These are phyloP conservation scores for Morbakka virulenta DNA, from an alignment of 30 jellyfish, hydroid and myxozoan genomes.

Conservation along the genomic window DNA sequence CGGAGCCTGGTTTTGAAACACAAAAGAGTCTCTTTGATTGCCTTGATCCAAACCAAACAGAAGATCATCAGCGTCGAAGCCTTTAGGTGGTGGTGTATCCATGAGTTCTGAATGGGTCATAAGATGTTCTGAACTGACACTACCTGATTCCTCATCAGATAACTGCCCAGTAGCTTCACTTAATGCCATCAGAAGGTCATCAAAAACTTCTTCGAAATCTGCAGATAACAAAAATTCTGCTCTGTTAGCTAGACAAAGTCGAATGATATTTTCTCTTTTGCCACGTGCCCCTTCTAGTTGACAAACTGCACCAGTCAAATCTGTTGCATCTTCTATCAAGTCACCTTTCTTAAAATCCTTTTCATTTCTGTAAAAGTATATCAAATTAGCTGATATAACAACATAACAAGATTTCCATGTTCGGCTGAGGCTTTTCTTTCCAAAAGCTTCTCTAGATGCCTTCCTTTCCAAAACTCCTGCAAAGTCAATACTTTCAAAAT, in stretches of 20 bases:
- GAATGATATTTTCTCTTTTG: not conserved
- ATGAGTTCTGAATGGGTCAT: not conserved
- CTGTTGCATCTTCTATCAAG: not conserved
- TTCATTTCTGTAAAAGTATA: constrained; percentile 9
- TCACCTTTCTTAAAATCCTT: not conserved
- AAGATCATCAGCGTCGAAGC: not conserved
- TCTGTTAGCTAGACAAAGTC: constrained; percentile 34
- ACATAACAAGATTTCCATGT: constrained; percentile 40
- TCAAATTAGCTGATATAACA: not conserved
- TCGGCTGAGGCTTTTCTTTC: not conserved
- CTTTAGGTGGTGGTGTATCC: not conserved
- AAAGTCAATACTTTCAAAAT: constrained; percentile 3
- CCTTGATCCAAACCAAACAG: not conserved
- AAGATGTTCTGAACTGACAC: constrained; percentile 52
- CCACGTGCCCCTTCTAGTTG: constrained; percentile 6
- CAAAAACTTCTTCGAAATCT: constrained; percentile 13
- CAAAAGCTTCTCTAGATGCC: constrained; percentile 4
- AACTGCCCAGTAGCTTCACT: constrained; percentile 38
- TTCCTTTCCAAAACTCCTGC: constrained; percentile 43
- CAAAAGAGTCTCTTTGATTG: too few relatives aligned
- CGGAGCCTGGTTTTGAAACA: too few relatives aligned
- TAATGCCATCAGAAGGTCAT: constrained; percentile 58
- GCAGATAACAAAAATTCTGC: constrained; percentile 35
- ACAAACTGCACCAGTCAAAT: constrained; percentile 25
- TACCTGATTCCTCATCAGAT: constrained; percentile 30